phyloP scores from a whole-genome alignment of 2,113 vertebrate species.

The Coturnix japonica region DNA sequence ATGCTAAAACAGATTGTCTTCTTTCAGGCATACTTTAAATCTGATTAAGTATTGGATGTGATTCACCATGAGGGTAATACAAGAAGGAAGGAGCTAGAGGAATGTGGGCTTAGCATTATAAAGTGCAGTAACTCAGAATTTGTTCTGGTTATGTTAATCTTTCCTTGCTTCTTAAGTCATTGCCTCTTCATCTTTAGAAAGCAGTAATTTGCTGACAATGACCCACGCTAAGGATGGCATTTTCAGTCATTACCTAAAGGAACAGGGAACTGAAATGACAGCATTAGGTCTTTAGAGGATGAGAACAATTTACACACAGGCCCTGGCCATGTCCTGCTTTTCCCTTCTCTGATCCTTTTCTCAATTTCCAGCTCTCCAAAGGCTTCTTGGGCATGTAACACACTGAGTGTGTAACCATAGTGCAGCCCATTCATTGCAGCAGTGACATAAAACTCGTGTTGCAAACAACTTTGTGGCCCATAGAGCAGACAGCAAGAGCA shows the following conservation, averaged over 20 bases:
- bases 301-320: not conserved
- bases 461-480: not conserved
- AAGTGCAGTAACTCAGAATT: not conserved
- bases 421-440: not conserved
- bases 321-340: not conserved
- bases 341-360: not conserved
- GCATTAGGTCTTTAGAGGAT: not conserved
- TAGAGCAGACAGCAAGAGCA: not conserved
- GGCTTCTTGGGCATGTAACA: not conserved
- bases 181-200: not conserved
- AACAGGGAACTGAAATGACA: not conserved
- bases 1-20: not conserved
- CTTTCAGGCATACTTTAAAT: not conserved
- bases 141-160: not conserved
- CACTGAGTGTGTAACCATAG: accelerated
- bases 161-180: not conserved
- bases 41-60: not conserved
- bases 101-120: not conserved
- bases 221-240: not conserved
- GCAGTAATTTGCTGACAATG: not conserved
- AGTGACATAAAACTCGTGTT: not conserved
- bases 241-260: not conserved
- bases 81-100: not conserved
- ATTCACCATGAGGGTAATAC: not conserved
- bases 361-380: not conserved